Evolutionary conservation across 64 coral and sea anemone species (phyloP).

Genomic region (Astreopora myriophthalma): DNA sequence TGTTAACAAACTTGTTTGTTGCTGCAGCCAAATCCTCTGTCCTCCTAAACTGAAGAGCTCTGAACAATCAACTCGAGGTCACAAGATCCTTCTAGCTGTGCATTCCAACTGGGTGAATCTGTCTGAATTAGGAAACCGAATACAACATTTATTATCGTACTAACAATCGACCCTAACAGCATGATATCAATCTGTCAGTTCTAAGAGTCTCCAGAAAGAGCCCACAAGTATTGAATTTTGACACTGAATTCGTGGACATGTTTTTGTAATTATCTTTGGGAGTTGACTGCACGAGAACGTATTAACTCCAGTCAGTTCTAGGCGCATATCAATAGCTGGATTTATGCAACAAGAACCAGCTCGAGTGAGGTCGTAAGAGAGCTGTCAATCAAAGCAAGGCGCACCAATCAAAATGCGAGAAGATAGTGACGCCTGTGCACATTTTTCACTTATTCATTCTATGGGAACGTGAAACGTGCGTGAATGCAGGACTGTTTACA

Average conservation of each 20-base stretch:
- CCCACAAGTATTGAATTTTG: neutral
- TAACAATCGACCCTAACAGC: neutral
- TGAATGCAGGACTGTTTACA: too few relatives aligned
- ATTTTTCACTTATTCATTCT: too few relatives aligned
- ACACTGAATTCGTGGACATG: neutral
- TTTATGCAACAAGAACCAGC: neutral
- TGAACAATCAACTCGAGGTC: neutral
- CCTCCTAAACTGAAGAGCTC: neutral
- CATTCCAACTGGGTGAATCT: neutral
- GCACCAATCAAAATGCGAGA: neutral
- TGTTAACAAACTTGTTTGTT: neutral
- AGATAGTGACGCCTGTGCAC: too few relatives aligned
- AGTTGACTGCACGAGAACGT: neutral
- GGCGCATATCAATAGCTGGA: neutral
- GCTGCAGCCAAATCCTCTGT: neutral
- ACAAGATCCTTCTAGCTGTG: neutral
- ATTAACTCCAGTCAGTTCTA: neutral
- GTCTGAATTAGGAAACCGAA: constrained; percentile 7
- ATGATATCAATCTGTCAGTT: neutral
- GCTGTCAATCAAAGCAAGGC: constrained; percentile 1
- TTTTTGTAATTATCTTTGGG: constrained; percentile 10
- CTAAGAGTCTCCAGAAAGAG: too few relatives aligned
- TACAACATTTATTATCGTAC: neutral
- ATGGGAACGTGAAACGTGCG: too few relatives aligned
- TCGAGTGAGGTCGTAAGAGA: neutral